phyloP scores from a whole-genome alignment of 30 jellyfish, hydroid and myxozoan genomes.

The Nemopilema nomurai region DNA sequence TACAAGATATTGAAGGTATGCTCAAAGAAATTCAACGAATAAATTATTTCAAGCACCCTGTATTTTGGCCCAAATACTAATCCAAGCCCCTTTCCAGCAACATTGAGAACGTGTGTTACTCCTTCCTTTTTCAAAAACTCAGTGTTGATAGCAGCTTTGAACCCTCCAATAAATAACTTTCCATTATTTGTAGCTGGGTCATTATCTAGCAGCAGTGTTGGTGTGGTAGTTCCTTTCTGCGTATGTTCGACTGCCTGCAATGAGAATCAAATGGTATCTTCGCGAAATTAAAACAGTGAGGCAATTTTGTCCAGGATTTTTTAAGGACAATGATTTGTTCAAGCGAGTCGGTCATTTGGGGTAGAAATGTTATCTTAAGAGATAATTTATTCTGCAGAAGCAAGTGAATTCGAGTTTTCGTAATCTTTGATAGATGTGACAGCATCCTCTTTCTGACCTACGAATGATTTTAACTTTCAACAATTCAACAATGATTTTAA shows the following conservation, averaged over 20 bases:
- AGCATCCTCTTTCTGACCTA: too few species aligned
- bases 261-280: background rate
- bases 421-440: too few species aligned
- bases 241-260: constrained; percentile 83
- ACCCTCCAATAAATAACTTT: constrained; percentile 81
- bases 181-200: constrained; percentile 47
- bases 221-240: constrained; percentile 67
- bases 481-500: too few species aligned
- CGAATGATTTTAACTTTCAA: too few species aligned
- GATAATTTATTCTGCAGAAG: too few species aligned
- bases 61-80: constrained; percentile 71
- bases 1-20: too few species aligned
- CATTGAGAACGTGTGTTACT: constrained; percentile 69
- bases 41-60: constrained; percentile 31
- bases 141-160: constrained; percentile 72
- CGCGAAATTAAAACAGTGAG: background rate
- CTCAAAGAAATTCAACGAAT: too few species aligned
- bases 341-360: too few species aligned
- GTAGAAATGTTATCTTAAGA: too few species aligned
- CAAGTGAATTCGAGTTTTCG: too few species aligned
- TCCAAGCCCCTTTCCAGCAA: constrained; percentile 78
- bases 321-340: background rate
- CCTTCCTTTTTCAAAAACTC: constrained; percentile 54
- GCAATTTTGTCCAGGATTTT: background rate
- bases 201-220: constrained; percentile 56